Percentiles rank a stretch among this genome's conserved stretches.
These are phyloP conservation scores for Conistra vaccinii DNA, from an alignment of 2,888 invertebrate genomes.

Conservation along the genomic window DNA sequence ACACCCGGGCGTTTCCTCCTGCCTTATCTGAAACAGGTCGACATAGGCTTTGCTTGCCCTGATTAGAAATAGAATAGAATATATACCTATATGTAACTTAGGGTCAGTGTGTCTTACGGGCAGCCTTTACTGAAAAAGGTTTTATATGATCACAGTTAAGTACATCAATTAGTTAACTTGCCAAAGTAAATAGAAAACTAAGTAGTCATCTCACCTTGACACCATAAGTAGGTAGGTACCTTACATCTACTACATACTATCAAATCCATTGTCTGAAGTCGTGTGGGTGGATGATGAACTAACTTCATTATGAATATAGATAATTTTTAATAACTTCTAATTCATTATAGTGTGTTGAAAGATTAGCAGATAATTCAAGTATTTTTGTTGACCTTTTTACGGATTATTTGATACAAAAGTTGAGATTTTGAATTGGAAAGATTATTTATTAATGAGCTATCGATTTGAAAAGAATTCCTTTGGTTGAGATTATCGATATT, in stretches of 20 bases:
- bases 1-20: too few relatives aligned
- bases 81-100: too few relatives aligned
- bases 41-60: not conserved
- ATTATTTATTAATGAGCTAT: slow-evolving; percentile 1
- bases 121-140: not conserved
- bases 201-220: slow-evolving; percentile 70
- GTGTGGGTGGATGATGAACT: slow-evolving; percentile 61
- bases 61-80: too few relatives aligned
- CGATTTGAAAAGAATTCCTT: slow-evolving; percentile 2
- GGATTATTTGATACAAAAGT: slow-evolving; percentile 18
- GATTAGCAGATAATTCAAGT: not conserved
- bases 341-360: not conserved
- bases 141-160: not conserved
- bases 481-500: slow-evolving; percentile 1
- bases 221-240: slow-evolving; percentile 32
- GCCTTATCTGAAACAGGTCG: too few relatives aligned
- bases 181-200: slow-evolving; percentile 66
- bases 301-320: slow-evolving; percentile 40
- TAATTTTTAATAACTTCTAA: slow-evolving; percentile 20
- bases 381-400: slow-evolving; percentile 12
- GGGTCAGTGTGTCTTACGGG: too few relatives aligned
- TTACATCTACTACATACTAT: slow-evolving; percentile 63
- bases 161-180: slow-evolving; percentile 14
- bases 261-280: slow-evolving; percentile 55
- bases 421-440: slow-evolving; percentile 29